Conservation (phyloP, 2,797 vertebrate genomes). For the Onychomys arenicola region DNA sequence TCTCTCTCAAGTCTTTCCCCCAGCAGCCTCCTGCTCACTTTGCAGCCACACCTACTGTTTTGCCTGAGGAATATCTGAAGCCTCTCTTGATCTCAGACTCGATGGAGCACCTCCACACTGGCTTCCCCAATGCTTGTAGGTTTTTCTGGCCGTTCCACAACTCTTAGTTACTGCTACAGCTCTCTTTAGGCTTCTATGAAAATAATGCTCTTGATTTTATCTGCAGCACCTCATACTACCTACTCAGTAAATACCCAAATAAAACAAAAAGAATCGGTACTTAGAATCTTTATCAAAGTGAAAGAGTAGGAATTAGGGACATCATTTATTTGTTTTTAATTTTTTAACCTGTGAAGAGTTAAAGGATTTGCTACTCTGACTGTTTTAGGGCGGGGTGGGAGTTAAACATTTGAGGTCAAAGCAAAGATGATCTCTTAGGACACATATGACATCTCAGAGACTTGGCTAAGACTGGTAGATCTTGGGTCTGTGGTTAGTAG, state of each 20-base stretch:
- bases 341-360: background rate
- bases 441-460: background rate
- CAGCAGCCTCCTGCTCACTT: background rate
- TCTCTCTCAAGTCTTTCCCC: background rate
- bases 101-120: background rate
- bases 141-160: background rate
- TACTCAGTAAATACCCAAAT: background rate
- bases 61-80: background rate
- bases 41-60: background rate
- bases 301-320: background rate
- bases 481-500: background rate
- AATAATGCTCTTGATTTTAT: slow-evolving; percentile 52
- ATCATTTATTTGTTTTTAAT: background rate
- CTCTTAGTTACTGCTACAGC: background rate
- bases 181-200: background rate
- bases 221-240: background rate
- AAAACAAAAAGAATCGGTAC: background rate
- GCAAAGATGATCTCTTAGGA: background rate
- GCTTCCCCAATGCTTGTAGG: too few relatives aligned
- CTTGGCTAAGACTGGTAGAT: background rate
- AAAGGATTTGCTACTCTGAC: background rate
- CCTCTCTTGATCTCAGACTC: background rate
- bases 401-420: background rate
- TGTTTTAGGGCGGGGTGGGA: background rate
- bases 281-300: slow-evolving; percentile 27